Base-by-base conservation (phyloP, 2,888 invertebrate species). In the Ceramica pisi region DNA sequence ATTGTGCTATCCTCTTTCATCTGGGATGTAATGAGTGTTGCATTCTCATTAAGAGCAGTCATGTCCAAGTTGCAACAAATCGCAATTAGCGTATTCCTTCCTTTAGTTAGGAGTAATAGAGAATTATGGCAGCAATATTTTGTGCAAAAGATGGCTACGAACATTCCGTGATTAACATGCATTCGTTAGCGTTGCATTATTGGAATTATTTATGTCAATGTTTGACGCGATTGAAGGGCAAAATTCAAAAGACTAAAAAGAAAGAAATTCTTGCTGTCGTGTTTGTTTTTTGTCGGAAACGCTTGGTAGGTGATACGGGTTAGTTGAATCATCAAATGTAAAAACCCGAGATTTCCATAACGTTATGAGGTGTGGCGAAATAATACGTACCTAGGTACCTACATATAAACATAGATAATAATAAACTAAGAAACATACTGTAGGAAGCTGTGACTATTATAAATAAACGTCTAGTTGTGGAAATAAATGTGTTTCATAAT, bases 1-100 rank as follows among this genome's bases (percentile, higher is more conserved):
- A 21, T 79, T 12, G 75, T 76, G 12, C 56, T 76, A 9, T 76
- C 75, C 14, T 76, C 75, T 16, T 72, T 76, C 0, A 46, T 76
- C 2, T 76, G 75, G 75, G 60, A 76, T n/a, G 0, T 7, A 0
- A 72, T 76, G 79, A 65, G 60, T 19, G 2, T 76, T 46, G 1
- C 79, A 16, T 76, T 76, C 48, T 1, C 60, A 12, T 0, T 76
- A 60, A 26, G 80, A 56, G 75, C 75, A 23, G 73, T 76, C 12
- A 60, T 76, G 75, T 79, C 75, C 12, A 76, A 76, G 35, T 38
- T 76, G 50, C 75, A 76, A 46, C 75, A 76, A n/a, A 50, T 76
- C 46, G 50, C 65, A 16, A 76, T 76, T 23, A n/a, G 4, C 7
- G 0, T 76, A 16, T 76, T 76, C 64, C 73, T 76, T 9, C 75